phyloP scores from a whole-genome alignment of 2,797 vertebrate genomes.

The Phyllotis vaccarum region DNA sequence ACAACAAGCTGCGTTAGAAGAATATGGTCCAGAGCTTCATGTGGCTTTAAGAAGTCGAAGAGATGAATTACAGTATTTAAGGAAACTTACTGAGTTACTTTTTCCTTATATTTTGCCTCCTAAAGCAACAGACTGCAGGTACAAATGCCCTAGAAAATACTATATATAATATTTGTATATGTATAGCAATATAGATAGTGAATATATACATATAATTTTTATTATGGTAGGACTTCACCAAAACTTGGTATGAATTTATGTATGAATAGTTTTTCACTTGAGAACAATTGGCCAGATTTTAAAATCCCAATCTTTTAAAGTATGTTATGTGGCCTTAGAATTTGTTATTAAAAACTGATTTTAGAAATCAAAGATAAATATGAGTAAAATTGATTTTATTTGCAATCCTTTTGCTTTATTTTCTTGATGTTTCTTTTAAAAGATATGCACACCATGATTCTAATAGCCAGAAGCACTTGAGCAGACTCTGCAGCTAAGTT shows the following conservation, averaged over 20 bases:
- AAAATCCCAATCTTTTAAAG: slow-evolving; percentile 46
- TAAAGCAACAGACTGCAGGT: slow-evolving; percentile 97
- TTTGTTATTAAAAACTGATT: slow-evolving; percentile 53
- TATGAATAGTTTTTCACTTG: slow-evolving; percentile 48
- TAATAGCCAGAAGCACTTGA: slow-evolving; percentile 39
- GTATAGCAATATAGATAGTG: no score
- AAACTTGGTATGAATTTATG: slow-evolving; percentile 51
- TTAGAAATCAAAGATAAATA: slow-evolving; percentile 55
- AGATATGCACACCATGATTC: neutral
- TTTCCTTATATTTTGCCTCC: slow-evolving; percentile 95
- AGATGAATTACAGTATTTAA: slow-evolving; percentile 95
- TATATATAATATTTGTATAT: neutral
- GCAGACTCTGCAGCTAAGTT: neutral
- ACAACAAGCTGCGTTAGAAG: slow-evolving; percentile 94
- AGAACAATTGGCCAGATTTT: neutral
- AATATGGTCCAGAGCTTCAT: slow-evolving; percentile 94
- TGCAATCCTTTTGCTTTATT: slow-evolving; percentile 50
- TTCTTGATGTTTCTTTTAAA: slow-evolving; percentile 41
- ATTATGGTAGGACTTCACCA: slow-evolving; percentile 13
- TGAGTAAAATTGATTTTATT: slow-evolving; percentile 52
- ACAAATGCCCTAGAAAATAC: slow-evolving; percentile 73
- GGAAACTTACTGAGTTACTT: slow-evolving; percentile 95
- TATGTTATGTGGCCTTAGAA: slow-evolving; percentile 17
- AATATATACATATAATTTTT: neutral
- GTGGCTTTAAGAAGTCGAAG: slow-evolving; percentile 93